Base-by-base conservation (phyloP, 2,113 vertebrate species). In the Peromyscus californicus region DNA sequence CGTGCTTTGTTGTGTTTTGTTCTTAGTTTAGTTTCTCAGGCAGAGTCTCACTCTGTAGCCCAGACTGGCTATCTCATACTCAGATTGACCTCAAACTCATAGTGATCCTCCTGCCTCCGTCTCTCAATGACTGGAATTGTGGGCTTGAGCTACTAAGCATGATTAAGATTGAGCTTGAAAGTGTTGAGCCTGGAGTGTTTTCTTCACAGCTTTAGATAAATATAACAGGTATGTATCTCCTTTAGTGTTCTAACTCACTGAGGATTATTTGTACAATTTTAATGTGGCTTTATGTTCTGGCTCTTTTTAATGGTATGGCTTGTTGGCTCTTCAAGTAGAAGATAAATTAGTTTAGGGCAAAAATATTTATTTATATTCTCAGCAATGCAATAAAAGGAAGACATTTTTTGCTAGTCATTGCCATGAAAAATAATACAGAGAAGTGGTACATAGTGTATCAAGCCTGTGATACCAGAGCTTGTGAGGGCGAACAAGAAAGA, bases 361-460 rank as follows among this genome's bases (percentile, higher is more conserved):
- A 84, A 89, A 31, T 63, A 29, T 29, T 88, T 51, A 54, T 61
- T 80, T 82, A 42, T 83, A 84, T 89, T 42, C 54, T 72, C 54
- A 89, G 11, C 15, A 94, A 1, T 57, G 4, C 39, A 70, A n/a
- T 42, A 78, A 86, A 26, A 65, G 29, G 59, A 85, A 54, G 8
- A 39, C 3, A 36, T 3, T 11, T 80, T 87, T 39, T 75, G 21
- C 21, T 82, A 85, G 17, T 65, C 26, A 69, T 29, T 84, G 26
- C 31, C 78, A 26, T 90, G 42, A 95, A 90, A 90, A 88, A 51
- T 90, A 96, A 82, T 48, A 42, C 11, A 67, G 9, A 67, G 3
- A 48, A 22, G 17, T 13, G 17, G 19, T 10, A 48, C 17, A 22
- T 1, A 7, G 42, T 67, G 31, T 29, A 0, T 48, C 31, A 36